These are phyloP conservation scores for Chrysochloris asiatica DNA, from an alignment of 2,113 vertebrate genomes.

Conservation along the genomic window DNA sequence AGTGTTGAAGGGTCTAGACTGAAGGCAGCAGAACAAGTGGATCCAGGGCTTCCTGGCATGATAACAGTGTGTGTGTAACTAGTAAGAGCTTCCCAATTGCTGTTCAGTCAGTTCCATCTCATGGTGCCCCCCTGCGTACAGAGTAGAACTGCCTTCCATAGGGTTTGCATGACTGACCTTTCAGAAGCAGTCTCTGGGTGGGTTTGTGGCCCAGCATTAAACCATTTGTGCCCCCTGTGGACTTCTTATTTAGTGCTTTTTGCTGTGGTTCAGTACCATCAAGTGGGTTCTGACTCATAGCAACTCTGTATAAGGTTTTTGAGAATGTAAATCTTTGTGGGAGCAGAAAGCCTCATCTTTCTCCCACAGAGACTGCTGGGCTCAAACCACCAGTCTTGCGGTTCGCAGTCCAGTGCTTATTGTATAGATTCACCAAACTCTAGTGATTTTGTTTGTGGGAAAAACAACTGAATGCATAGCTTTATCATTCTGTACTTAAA, in stretches of 20 bases:
- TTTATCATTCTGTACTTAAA: no score
- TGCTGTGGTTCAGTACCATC: no score
- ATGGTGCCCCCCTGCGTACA: background rate
- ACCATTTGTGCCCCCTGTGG: background rate
- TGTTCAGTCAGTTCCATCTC: background rate
- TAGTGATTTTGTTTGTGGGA: background rate
- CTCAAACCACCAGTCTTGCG: no score
- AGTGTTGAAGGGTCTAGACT: background rate
- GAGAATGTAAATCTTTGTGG: no score
- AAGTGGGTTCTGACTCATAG: no score
- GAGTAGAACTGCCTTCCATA: background rate
- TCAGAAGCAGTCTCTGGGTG: background rate
- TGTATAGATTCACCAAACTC: no score
- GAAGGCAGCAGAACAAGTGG: background rate
- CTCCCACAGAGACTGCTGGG: no score
- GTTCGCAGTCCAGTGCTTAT: no score
- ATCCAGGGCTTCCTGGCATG: background rate
- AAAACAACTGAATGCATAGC: background rate
- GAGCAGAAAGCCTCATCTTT: no score
- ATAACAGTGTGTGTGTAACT: background rate
- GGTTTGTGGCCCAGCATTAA: background rate
- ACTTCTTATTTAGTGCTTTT: background rate
- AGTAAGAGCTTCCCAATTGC: background rate
- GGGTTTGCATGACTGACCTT: background rate
- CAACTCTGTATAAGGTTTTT: no score